Conservation (phyloP, 2,888 invertebrate genomes). For the Idaea straminata region DNA sequence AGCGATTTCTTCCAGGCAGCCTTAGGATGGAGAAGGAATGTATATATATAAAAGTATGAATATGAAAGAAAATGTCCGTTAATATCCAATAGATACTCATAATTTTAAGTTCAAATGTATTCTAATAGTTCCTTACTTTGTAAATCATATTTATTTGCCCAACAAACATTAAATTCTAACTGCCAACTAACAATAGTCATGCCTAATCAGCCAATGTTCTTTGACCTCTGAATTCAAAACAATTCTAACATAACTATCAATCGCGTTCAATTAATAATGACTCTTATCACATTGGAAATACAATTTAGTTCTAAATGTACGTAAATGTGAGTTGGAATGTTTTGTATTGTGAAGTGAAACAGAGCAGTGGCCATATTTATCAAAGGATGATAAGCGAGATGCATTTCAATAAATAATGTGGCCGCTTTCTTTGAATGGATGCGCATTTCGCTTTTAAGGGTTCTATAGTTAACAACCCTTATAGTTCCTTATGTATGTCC, state of each 20-base stretch:
- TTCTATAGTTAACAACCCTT: not conserved
- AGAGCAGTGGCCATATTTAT: conserved; percentile 64
- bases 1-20: no score
- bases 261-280: conserved; percentile 21
- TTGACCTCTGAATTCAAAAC: conserved; percentile 55
- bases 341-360: conserved; percentile 27
- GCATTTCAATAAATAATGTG: conserved; percentile 68
- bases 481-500: not conserved
- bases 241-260: conserved; percentile 32
- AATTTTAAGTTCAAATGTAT: no score
- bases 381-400: conserved; percentile 62
- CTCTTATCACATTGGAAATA: conserved; percentile 24
- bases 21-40: no score
- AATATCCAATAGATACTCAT: no score
- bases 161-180: conserved; percentile 47
- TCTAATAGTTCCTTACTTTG: not conserved
- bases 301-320: conserved; percentile 32
- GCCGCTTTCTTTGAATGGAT: conserved; percentile 60
- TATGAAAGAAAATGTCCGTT: no score
- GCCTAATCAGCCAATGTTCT: conserved; percentile 70
- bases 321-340: conserved; percentile 35
- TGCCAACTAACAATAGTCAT: conserved; percentile 42
- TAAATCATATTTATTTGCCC: conserved; percentile 20
- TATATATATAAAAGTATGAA: no score
- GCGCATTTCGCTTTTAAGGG: conserved; percentile 13